Conservation (phyloP, 2,113 vertebrate genomes). For the Mustela lutreola region DNA sequence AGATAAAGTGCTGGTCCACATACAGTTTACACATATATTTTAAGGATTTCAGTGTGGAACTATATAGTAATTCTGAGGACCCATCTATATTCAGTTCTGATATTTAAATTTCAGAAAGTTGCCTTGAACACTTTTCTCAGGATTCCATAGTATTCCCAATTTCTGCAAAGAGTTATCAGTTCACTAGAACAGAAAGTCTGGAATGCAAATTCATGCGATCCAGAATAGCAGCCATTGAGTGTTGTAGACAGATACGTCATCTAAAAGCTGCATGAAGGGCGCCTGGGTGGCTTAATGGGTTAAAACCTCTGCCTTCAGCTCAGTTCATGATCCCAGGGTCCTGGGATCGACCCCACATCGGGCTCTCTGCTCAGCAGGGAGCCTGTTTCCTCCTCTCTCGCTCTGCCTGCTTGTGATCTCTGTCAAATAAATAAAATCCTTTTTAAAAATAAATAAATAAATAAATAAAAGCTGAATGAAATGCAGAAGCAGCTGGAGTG, state of each 20-base stretch:
- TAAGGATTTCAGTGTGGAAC: conserved; percentile 39
- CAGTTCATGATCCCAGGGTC: no score
- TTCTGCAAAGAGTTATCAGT: neutral
- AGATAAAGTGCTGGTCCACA: neutral
- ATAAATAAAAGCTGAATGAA: neutral
- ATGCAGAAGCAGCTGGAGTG: neutral
- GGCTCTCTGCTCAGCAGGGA: no score
- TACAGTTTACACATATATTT: neutral
- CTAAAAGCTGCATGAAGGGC: neutral
- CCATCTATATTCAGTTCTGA: neutral
- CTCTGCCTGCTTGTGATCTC: no score
- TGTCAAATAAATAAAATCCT: no score
- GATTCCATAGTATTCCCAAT: neutral
- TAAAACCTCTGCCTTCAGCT: no score
- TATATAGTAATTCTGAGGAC: neutral
- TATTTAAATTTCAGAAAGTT: conserved; percentile 44
- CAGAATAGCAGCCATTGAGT: neutral
- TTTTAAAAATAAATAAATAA: no score
- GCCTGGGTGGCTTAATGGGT: no score
- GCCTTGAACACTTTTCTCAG: neutral
- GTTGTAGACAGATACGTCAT: neutral
- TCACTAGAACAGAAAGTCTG: neutral
- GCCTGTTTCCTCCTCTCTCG: no score
- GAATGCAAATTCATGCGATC: neutral
- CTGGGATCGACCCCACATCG: no score